These are phyloP conservation scores for Chloebia gouldiae DNA, from an alignment of 2,113 vertebrate species.

Conservation along the genomic window DNA sequence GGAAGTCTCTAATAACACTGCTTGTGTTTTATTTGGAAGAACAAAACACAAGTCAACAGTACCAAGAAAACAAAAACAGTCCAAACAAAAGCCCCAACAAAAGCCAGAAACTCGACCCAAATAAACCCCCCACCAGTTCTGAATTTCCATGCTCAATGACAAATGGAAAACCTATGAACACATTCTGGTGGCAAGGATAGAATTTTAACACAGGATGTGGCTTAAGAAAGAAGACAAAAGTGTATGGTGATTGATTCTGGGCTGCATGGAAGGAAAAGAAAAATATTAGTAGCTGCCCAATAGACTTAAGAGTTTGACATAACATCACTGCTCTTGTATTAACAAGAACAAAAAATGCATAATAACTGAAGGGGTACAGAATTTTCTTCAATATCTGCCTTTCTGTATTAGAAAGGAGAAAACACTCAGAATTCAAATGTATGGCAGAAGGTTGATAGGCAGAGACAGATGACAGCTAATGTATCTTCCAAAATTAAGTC, in stretches of 20 bases:
- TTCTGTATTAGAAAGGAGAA: neutral
- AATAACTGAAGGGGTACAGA: neutral
- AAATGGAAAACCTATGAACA: neutral
- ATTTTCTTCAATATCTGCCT: neutral
- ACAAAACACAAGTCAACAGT: neutral
- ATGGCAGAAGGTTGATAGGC: neutral
- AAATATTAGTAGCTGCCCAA: neutral
- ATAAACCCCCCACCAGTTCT: fast-evolving
- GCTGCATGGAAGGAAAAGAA: neutral
- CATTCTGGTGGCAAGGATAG: neutral
- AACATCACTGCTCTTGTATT: neutral
- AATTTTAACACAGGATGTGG: neutral
- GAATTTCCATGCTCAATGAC: neutral
- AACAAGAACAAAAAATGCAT: neutral
- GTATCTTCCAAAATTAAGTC: neutral
- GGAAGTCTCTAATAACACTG: neutral
- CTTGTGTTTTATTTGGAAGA: neutral
- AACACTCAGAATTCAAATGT: neutral
- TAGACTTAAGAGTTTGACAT: neutral
- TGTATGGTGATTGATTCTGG: neutral
- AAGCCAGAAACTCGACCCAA: neutral
- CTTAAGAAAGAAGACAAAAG: neutral
- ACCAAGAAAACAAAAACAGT: neutral
- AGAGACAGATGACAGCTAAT: neutral
- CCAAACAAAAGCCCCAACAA: neutral